Evolutionary conservation across 2,888 invertebrate genomes (phyloP), one percentile per base, ranked within the genome.

Genomic region (Ceramica pisi): DNA sequence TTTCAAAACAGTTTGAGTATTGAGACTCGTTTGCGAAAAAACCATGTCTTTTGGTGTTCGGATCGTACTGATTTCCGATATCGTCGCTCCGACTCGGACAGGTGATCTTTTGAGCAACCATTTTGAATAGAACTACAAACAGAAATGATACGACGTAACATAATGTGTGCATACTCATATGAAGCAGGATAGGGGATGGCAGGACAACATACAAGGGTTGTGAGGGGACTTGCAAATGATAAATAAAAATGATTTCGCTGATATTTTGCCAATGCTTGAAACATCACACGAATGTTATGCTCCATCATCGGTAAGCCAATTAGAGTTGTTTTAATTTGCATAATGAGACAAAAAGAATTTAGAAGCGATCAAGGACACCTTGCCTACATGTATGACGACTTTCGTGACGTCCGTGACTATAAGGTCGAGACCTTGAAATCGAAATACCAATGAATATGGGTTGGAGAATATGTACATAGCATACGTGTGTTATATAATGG

Each of bases 51-150:
- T 95, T 89, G 94, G 93, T 93, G 92, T 94, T 91, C 92, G 94
- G 89, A 89, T 93, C 86, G 90, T 88, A 92, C 87, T 90, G 91
- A 92, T 92, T 93, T 94, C 94, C 95, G 95, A 93, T 93, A 94
- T 92, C 93, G 94, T 95, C 95, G 93, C 94, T 94, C 92, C 94
- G 93, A 94, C 94, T 92, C 94, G 95, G 94, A 94, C 94, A 93
- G 95, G 92, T 94, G 95, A 94, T 93, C 92, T 94, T 96, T 95
- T 94, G 94, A 94, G 95, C 92, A 94, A 96, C 96, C 96, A 96
- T 96, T 96, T 96, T 96, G 96, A 91, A 95, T 95, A 95, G 95
- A 95, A 96, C 96, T 96, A 96, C 95, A 95, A 96, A 96, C 93
- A 96, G 91, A 96, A 96, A 96, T 94, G 95, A 95, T 92, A 95